A percentile compares a stretch with the other conserved stretches of the same genome.
These are phyloP conservation scores for Eolophus roseicapilla DNA, from an alignment of 2,113 vertebrate species.

Conservation along the genomic window DNA sequence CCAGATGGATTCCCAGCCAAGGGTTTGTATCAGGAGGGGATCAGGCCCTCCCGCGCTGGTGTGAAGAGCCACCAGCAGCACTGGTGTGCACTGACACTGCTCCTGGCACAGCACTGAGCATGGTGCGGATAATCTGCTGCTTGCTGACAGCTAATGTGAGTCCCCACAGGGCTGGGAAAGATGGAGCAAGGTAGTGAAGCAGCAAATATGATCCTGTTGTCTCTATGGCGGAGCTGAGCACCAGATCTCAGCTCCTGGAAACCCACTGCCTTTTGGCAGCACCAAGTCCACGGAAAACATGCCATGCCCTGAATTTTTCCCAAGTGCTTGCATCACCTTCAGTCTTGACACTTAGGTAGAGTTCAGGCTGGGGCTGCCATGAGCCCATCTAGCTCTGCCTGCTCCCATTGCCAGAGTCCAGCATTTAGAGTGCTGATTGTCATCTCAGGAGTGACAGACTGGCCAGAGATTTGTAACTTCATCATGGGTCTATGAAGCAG, in stretches of 20 bases:
- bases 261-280: background rate
- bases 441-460: background rate
- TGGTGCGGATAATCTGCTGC: background rate
- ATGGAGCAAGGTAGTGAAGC: background rate
- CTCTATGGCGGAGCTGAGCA: background rate
- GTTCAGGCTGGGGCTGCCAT: background rate
- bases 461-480: background rate
- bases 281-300: background rate
- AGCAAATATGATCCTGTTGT: background rate
- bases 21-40: background rate
- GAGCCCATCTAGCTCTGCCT: background rate
- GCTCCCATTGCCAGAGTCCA: background rate
- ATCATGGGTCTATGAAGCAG: background rate
- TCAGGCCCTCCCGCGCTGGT: background rate
- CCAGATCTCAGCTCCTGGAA: background rate
- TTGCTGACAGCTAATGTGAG: background rate
- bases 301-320: background rate
- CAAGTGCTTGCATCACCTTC: background rate
- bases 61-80: background rate
- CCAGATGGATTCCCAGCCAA: background rate
- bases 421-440: fast-evolving
- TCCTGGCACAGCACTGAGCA: background rate
- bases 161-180: background rate
- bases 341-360: background rate
- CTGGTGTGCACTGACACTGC: background rate